These are phyloP conservation scores for Spodoptera frugiperda DNA, from an alignment of 1,140 invertebrate species.

Conservation along the genomic window DNA sequence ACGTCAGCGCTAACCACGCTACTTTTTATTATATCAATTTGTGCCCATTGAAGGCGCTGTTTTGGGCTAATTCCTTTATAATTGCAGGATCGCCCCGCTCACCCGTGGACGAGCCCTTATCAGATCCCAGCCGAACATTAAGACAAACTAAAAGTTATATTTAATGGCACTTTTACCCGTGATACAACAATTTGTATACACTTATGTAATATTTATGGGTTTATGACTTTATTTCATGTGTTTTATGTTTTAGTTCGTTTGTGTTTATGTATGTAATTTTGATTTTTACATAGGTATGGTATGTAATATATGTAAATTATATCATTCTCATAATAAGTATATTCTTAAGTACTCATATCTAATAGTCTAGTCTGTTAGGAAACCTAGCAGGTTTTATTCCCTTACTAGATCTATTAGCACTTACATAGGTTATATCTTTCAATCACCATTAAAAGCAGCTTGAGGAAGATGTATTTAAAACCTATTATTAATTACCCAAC, in stretches of 20 bases:
- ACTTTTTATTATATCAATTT: conserved; percentile 86
- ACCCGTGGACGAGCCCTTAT: conserved; percentile 71
- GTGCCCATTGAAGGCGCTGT: conserved; percentile 81
- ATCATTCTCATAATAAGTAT: no score
- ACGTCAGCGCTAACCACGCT: conserved; percentile 64
- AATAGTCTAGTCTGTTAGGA: no score
- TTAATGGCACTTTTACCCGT: conserved; percentile 51
- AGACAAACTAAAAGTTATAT: conserved; percentile 64
- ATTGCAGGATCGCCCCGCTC: conserved; percentile 73
- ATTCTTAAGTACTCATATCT: no score
- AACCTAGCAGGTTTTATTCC: no score
- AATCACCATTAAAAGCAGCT: no score
- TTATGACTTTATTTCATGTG: conserved; percentile 34
- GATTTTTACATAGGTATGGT: no score
- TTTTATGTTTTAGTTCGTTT: conserved; percentile 6
- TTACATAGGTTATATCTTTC: no score
- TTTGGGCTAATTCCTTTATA: conserved; percentile 84
- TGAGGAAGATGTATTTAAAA: no score
- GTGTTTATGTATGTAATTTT: neutral
- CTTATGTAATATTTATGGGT: conserved; percentile 34
- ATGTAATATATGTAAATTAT: no score
- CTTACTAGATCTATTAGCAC: no score
- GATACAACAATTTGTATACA: conserved; percentile 45
- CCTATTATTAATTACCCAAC: no score
- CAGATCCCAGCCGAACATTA: conserved; percentile 71